A percentile compares a stretch with the other conserved stretches of the same genome.
Conservation (phyloP, 2,113 vertebrate genomes). For the Camelus dromedarius region DNA sequence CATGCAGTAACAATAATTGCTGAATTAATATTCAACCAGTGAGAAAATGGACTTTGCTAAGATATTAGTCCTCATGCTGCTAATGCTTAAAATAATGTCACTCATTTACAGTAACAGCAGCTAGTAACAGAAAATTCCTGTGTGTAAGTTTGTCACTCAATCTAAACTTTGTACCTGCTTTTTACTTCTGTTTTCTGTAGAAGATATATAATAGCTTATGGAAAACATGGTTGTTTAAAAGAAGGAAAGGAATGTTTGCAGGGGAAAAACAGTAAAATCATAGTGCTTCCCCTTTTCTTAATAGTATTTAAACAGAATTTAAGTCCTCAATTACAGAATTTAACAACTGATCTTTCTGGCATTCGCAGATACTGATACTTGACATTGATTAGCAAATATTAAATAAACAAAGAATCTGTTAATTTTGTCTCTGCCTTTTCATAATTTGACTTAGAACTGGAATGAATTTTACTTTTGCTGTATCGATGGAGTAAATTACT, state of each 20-base stretch:
- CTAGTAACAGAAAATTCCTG: not conserved
- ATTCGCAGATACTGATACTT: not conserved
- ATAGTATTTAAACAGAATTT: not conserved
- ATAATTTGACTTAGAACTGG: not conserved
- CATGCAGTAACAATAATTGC: slow-evolving; percentile 11
- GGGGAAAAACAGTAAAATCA: not conserved
- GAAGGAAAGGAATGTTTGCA: not conserved
- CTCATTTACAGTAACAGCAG: not conserved
- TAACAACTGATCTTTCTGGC: not conserved
- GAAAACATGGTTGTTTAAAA: slow-evolving; percentile 10
- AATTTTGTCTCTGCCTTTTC: not conserved
- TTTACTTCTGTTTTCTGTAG: not conserved
- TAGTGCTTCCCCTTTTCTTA: not conserved
- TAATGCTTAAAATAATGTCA: accelerated
- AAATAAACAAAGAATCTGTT: not conserved
- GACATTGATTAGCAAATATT: not conserved
- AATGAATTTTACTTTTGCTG: not conserved
- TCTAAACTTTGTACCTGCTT: not conserved
- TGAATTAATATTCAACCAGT: not conserved
- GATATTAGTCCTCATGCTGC: not conserved
- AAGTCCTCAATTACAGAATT: not conserved
- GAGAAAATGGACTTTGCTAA: slow-evolving; percentile 12
- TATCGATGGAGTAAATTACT: not conserved
- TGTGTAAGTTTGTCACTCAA: not conserved
- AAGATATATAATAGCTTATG: not conserved